Base-by-base conservation (phyloP, 2,888 invertebrate genomes). In the Troides oblongomaculatus region DNA sequence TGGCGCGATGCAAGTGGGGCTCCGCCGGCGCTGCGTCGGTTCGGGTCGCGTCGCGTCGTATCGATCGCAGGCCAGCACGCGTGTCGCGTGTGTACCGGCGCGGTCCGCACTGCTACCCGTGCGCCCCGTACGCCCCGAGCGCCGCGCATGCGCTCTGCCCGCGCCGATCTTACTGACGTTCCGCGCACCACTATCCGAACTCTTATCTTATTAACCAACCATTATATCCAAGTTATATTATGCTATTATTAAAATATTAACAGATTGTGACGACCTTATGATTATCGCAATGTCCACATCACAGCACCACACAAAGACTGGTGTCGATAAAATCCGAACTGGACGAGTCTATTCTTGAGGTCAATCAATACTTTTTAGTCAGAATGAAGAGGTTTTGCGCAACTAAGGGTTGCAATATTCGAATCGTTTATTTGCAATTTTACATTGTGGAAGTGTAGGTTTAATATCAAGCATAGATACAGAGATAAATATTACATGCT, bases 71-170 rank as follows among this genome's bases (percentile, higher is more conserved):
- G 78, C 82, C 76, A 80, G 78, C 80, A 86, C 90, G 89, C 90
- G 91, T 90, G 89, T 80, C 90, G 85, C 88, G 89, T 87, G 90
- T 84, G 80, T 83, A 88, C 89, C 88, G 89, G 87, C 90, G 88
- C 87, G 87, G 84, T 86, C 89, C 88, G 87, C 89, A 92, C 92
- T 90, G 90, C 81, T 79, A 77, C 72, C 81, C 79, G 78, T 77
- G 78, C 76, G 50, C 59, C 70, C 50, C 66, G 72, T 77, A 78
- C 76, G 50, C 59, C 70, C 50, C 66, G 72, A 78, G 71, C 76
- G 79, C 78, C 87, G 87, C 91, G 90, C 90, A 85, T 74, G 89
- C 89, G 91, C 87, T 76, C 73, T 78, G 79, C 75, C 75, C 77
- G 79, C 76, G 63, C 72, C 14, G 56, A 59, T 73, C 58, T 69